phyloP scores from a whole-genome alignment of 2,797 vertebrate genomes.

The Threskiornis aethiopicus region DNA sequence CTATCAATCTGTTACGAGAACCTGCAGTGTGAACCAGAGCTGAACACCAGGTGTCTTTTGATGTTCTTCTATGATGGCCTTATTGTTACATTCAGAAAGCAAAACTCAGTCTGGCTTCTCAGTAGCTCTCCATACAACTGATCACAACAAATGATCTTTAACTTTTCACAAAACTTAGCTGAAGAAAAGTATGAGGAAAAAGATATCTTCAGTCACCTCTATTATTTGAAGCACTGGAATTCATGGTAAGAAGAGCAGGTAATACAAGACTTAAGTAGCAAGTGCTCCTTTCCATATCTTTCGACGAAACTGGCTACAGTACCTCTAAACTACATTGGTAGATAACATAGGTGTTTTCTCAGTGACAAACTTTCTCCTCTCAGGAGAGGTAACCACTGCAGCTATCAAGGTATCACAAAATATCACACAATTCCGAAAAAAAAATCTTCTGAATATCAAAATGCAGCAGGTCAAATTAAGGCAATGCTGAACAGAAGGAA shows the following conservation, averaged over 20 bases:
- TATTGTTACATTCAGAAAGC: not conserved
- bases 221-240: not conserved
- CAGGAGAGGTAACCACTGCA: not conserved
- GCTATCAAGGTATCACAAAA: not conserved
- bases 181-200: not conserved
- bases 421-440: not conserved
- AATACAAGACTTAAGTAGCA: fast-evolving
- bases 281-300: not conserved
- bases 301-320: not conserved
- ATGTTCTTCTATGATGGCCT: not conserved
- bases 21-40: not conserved
- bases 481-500: not conserved
- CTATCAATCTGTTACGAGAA: not conserved
- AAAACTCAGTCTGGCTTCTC: not conserved
- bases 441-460: not conserved
- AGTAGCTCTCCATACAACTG: not conserved
- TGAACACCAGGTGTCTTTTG: not conserved
- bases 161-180: not conserved
- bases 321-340: not conserved
- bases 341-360: not conserved
- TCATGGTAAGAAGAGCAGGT: not conserved
- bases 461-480: not conserved
- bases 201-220: not conserved
- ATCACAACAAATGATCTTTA: not conserved
- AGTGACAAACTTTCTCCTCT: not conserved